A percentile compares a stretch with the other conserved stretches of the same genome.
These are phyloP conservation scores for Bubo scandiacus DNA, from an alignment of 2,113 vertebrate species.

Conservation along the genomic window DNA sequence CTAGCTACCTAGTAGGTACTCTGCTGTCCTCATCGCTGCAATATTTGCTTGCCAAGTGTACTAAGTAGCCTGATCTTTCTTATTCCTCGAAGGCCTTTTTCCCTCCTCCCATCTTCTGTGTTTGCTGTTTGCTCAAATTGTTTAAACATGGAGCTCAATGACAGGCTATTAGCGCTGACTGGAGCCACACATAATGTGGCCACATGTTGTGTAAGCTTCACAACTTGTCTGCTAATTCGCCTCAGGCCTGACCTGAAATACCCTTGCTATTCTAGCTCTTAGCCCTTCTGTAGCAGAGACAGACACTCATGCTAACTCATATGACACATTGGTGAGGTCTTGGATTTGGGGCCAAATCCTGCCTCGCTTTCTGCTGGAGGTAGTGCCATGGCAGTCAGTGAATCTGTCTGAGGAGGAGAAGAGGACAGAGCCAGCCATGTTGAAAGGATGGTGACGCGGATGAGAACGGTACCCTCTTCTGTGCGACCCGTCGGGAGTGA, in stretches of 20 bases:
- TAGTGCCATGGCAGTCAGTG: neutral
- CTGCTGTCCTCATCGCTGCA: neutral
- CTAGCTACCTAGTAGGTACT: neutral
- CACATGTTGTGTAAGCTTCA: conserved; percentile 68
- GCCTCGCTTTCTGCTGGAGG: neutral
- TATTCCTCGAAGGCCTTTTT: conserved; percentile 47
- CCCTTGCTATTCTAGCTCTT: conserved; percentile 40
- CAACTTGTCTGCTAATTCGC: conserved; percentile 65
- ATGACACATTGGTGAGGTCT: neutral
- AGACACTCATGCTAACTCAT: neutral
- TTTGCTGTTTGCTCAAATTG: conserved; percentile 67
- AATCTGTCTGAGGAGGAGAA: neutral
- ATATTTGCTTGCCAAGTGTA: neutral
- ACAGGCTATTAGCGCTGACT: conserved; percentile 62
- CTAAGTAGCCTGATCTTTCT: conserved; percentile 8
- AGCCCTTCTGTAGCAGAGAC: neutral
- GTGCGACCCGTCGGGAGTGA: neutral
- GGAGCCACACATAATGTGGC: conserved; percentile 61
- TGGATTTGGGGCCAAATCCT: neutral
- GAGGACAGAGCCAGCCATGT: neutral
- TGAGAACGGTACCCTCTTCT: neutral
- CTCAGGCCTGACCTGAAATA: conserved; percentile 68
- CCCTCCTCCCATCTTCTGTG: conserved; percentile 55
- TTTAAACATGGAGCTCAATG: conserved; percentile 62
- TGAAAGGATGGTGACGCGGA: neutral